Percentiles rank a stretch among this genome's conserved stretches.
These are phyloP conservation scores for Chaitophorus viminalis DNA, from an alignment of 2,888 invertebrate genomes.

Conservation along the genomic window DNA sequence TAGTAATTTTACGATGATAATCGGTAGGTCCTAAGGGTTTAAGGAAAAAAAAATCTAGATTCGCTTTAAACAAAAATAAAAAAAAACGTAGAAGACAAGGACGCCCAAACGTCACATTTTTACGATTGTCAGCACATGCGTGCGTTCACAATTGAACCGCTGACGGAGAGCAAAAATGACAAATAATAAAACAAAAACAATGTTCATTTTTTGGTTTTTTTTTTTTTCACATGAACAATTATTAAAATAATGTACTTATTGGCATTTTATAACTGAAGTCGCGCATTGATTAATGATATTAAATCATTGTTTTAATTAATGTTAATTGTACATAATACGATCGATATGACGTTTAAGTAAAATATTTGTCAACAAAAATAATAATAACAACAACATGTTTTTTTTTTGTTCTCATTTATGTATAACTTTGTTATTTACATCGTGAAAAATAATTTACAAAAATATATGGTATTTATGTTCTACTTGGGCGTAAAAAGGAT, in stretches of 20 bases:
- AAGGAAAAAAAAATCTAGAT: background rate
- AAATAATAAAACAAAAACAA: slow-evolving; percentile 18
- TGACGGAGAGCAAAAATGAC: slow-evolving; percentile 81
- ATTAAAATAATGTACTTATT: background rate
- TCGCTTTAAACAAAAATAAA: slow-evolving; percentile 9
- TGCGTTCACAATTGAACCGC: slow-evolving; percentile 86
- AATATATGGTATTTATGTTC: background rate
- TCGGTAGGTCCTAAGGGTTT: slow-evolving; percentile 4
- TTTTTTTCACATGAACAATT: slow-evolving; percentile 18
- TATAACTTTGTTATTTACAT: slow-evolving; percentile 52
- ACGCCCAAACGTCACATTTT: slow-evolving; percentile 24
- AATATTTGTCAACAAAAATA: slow-evolving; percentile 10
- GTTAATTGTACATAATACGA: background rate
- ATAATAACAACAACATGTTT: slow-evolving; percentile 2
- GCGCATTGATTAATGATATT: slow-evolving; percentile 19
- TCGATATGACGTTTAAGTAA: background rate
- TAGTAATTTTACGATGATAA: background rate
- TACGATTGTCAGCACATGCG: slow-evolving; percentile 36
- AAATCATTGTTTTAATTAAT: background rate
- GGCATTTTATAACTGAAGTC: background rate
- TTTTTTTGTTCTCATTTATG: background rate
- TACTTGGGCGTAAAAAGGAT: slow-evolving; percentile 31
- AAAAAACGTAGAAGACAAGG: background rate
- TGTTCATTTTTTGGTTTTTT: slow-evolving; percentile 25
- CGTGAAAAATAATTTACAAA: slow-evolving; percentile 52